phyloP scores from a whole-genome alignment of 2,888 invertebrate species.

The Iselma pallidipennis region DNA sequence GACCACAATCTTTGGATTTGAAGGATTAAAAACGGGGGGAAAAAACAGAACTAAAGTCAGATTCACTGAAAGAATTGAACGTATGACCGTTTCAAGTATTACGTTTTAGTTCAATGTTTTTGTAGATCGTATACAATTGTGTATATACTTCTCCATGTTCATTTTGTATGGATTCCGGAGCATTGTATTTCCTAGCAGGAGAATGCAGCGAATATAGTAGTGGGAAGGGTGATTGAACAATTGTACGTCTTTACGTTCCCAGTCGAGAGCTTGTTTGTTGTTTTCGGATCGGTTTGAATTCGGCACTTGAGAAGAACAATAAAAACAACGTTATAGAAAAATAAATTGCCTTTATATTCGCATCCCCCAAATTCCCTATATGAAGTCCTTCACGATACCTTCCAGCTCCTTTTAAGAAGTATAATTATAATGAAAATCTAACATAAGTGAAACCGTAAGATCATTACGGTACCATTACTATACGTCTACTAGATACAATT shows the following conservation, averaged over 20 bases:
- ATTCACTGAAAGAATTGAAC: neutral
- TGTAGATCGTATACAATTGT: slow-evolving; percentile 32
- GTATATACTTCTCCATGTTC: slow-evolving; percentile 19
- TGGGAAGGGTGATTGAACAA: slow-evolving; percentile 33
- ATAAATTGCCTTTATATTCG: slow-evolving; percentile 34
- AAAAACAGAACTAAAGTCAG: slow-evolving; percentile 2
- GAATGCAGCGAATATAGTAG: too few relatives aligned
- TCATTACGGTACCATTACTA: too few relatives aligned
- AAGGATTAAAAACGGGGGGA: neutral
- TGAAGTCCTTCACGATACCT: neutral
- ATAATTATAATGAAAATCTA: neutral
- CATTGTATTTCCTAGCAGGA: slow-evolving; percentile 34
- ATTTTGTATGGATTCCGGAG: slow-evolving; percentile 36
- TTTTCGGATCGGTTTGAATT: slow-evolving; percentile 28
- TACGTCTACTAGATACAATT: too few relatives aligned
- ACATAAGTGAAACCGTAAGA: neutral
- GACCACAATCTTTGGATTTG: slow-evolving; percentile 1
- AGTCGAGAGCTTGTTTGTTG: slow-evolving; percentile 30
- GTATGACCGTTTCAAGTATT: neutral
- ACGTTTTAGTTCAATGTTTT: neutral
- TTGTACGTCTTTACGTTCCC: slow-evolving; percentile 24
- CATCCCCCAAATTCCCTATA: slow-evolving; percentile 1
- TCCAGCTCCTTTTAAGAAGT: neutral
- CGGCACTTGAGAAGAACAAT: slow-evolving; percentile 30
- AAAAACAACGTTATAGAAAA: slow-evolving; percentile 17